These are phyloP conservation scores for Vespertilio murinus DNA, from an alignment of 2,797 vertebrate genomes.

Conservation along the genomic window DNA sequence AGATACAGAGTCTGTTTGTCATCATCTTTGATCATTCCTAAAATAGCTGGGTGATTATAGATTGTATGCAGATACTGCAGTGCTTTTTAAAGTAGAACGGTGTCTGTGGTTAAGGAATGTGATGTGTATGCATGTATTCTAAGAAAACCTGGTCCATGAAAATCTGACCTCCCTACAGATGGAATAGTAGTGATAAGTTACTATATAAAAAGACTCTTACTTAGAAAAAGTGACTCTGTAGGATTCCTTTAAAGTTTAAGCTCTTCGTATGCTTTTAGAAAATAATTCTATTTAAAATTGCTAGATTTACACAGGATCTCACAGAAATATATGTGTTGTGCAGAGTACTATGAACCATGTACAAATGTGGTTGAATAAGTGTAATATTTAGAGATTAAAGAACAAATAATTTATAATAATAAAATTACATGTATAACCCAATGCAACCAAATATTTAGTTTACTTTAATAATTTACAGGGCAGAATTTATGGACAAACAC, in stretches of 20 bases:
- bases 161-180: neutral
- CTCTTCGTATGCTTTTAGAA: neutral
- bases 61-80: neutral
- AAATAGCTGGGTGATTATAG: neutral
- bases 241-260: slow-evolving; percentile 16
- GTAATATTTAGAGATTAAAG: slow-evolving; percentile 18
- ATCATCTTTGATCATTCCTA: slow-evolving; percentile 4
- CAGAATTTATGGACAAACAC: neutral
- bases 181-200: neutral
- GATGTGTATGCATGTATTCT: neutral
- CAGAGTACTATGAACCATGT: neutral
- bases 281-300: neutral
- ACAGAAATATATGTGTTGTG: neutral
- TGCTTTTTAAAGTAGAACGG: neutral
- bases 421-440: neutral
- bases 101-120: neutral
- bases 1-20: neutral
- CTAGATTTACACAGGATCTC: neutral
- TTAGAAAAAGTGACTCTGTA: neutral
- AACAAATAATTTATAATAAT: slow-evolving; percentile 44
- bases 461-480: slow-evolving; percentile 23
- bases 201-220: neutral
- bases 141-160: neutral
- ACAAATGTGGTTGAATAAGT: neutral
- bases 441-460: neutral